Evolutionary conservation across 2,113 vertebrate genomes (phyloP).

Genomic region (Calypte anna): DNA sequence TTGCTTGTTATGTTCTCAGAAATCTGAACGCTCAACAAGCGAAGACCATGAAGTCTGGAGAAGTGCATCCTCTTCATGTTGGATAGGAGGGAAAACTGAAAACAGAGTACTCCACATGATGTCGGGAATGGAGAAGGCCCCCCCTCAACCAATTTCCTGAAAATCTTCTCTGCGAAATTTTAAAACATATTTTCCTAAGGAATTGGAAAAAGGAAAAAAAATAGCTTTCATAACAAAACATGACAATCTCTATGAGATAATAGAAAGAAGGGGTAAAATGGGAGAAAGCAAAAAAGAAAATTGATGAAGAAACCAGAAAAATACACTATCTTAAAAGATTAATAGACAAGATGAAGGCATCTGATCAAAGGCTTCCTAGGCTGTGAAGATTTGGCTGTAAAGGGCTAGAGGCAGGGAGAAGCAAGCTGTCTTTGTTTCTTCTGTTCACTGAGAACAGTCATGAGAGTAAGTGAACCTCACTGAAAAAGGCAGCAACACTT

Average conservation of each 20-base stretch:
- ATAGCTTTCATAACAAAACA: neutral
- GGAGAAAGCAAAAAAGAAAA: neutral
- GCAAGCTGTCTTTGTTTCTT: neutral
- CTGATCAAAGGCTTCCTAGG: neutral
- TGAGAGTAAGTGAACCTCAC: neutral
- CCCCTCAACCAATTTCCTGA: neutral
- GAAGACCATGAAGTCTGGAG: constrained; percentile 9
- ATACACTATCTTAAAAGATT: neutral
- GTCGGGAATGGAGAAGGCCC: neutral
- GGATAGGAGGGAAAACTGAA: neutral
- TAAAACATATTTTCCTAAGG: neutral
- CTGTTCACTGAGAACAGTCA: neutral
- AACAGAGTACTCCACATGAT: neutral
- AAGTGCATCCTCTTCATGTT: neutral
- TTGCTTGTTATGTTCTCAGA: constrained; percentile 32
- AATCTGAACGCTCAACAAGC: neutral
- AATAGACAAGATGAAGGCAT: neutral
- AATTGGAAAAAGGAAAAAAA: neutral
- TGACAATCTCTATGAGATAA: neutral
- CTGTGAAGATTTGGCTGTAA: neutral
- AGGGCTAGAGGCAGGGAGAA: neutral
- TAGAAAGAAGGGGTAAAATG: neutral
- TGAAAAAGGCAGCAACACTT: neutral
- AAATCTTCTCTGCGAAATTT: neutral
- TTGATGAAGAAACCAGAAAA: neutral